phyloP scores from a whole-genome alignment of 2,113 vertebrate species.

The Leucosticte australis region DNA sequence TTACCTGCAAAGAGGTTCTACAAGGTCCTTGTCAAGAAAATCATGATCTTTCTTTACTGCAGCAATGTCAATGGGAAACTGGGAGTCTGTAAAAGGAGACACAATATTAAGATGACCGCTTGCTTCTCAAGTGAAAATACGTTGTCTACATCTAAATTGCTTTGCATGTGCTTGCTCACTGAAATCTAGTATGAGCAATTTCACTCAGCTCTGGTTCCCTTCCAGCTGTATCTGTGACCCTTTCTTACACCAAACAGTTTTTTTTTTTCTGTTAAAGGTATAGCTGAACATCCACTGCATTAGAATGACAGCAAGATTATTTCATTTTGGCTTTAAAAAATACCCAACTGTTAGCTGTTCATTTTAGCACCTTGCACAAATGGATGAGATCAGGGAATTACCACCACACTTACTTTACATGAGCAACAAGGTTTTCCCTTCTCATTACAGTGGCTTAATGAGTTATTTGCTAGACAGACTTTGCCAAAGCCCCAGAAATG shows the following conservation, averaged over 20 bases:
- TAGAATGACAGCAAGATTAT: background rate
- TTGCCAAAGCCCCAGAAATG: background rate
- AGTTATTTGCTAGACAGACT: background rate
- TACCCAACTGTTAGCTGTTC: background rate
- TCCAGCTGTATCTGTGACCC: background rate
- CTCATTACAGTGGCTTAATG: background rate
- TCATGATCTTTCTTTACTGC: constrained; percentile 97
- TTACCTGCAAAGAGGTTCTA: constrained; percentile 98
- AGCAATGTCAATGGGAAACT: constrained; percentile 93
- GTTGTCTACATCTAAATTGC: background rate
- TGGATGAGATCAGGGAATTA: background rate
- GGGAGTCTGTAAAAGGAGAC: constrained; percentile 81
- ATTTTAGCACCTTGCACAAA: background rate
- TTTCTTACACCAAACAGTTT: background rate
- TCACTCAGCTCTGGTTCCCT: background rate
- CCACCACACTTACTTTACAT: background rate
- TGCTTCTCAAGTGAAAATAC: constrained; percentile 6
- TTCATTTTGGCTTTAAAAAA: background rate
- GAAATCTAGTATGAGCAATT: background rate
- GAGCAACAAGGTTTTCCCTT: background rate
- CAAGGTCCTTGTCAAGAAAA: constrained; percentile 97
- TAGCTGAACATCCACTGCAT: background rate
- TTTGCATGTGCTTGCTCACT: background rate
- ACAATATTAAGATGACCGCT: background rate
- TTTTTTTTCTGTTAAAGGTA: background rate